Evolutionary conservation across 2,888 invertebrate genomes (phyloP), one percentile per base, ranked within the genome.

Genomic region (Junonia oenone): DNA sequence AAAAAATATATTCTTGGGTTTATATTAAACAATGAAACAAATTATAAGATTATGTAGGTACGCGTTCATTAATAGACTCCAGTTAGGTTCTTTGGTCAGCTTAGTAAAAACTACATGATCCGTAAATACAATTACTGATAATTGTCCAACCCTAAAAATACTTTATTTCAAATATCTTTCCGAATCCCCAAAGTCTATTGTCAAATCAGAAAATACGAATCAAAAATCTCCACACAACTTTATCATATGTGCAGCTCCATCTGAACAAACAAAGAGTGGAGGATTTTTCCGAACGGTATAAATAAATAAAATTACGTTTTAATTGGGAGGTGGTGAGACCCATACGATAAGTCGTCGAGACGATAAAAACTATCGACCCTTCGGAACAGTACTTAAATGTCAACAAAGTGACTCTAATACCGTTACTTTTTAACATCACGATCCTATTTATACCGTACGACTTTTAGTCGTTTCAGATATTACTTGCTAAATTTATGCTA

Each of bases 311-410:
- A 61, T 63, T 31, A 50, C 43, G 52, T 56, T 59, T 50, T 58
- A 62, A 62, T 62, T 62, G 63, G 54, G 52, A 62, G 62, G 62
- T 63, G 63, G 52, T 43, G 62, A 51, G 57, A 35, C 52, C 48
- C 11, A 33, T 55, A 58, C 53, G 47, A 53, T 56, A 57, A 55
- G 56, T 45, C 51, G 29, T 22, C 29, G 22, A 55, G 38, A 19
- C 38, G 38, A 19, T 40, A 51, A 62, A 58, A 61, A 56, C 55
- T 58, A 48, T 38, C 33, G 72, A 69, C 65, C 15, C 45, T 15
- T 35, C 48, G 40, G 13, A 67, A 70, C 75, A 72, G 74, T 72
- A 75, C 74, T 72, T 76, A 76, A 78, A 78, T 75, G 72, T 72
- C 75, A 67, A 69, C 63, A 71, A 70, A 69, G 68, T 70, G 73